Evolutionary conservation across 1,140 invertebrate genomes (phyloP).

Genomic region (Trinorchestia longiramus): DNA sequence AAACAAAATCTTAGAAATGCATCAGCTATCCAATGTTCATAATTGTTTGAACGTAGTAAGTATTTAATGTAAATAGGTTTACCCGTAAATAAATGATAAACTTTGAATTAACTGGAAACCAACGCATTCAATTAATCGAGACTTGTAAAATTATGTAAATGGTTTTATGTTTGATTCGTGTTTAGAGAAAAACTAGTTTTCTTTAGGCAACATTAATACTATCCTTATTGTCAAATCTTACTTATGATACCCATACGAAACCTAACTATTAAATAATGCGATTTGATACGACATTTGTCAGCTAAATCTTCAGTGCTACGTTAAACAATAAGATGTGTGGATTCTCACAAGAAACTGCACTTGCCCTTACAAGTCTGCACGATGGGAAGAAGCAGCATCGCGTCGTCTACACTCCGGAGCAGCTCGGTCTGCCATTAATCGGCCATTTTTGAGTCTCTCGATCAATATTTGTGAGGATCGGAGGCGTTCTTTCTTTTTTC

Average conservation of each 20-base stretch:
- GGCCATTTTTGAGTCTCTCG: constrained; percentile 49
- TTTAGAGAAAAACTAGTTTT: too few species aligned
- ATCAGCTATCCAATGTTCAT: too few species aligned
- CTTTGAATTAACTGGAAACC: too few species aligned
- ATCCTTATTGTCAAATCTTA: too few species aligned
- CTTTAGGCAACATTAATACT: too few species aligned
- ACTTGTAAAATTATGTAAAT: too few species aligned
- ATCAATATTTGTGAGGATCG: constrained; percentile 50
- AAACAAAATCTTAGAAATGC: too few species aligned
- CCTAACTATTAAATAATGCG: not conserved
- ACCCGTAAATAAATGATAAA: too few species aligned
- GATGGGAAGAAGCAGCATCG: not conserved
- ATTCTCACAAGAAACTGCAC: not conserved
- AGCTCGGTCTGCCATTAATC: constrained; percentile 32
- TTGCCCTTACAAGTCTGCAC: not conserved
- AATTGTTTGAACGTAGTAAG: too few species aligned
- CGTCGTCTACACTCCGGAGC: not conserved
- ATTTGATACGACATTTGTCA: not conserved
- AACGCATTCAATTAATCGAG: too few species aligned
- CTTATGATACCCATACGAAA: not conserved
- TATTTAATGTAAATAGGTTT: too few species aligned
- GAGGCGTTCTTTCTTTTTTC: constrained; percentile 13
- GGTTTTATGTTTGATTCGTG: too few species aligned
- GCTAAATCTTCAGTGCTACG: not conserved
- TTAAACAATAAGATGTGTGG: not conserved